Evolutionary conservation across 2,888 invertebrate genomes (phyloP), one percentile per base, ranked within the genome.

Genomic region (Rhingia rostrata): DNA sequence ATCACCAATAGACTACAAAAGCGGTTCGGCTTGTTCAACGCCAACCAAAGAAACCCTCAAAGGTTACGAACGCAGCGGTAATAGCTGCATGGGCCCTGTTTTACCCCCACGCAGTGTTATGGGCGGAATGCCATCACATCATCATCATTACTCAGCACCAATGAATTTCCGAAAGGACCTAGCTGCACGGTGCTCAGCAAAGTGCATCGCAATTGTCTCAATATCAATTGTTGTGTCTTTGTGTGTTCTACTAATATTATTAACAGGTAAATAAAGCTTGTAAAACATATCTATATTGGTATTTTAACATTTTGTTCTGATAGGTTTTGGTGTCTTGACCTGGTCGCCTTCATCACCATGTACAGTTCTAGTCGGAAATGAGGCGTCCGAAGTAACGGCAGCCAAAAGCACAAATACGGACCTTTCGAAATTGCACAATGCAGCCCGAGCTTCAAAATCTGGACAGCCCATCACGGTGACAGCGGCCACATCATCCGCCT

Each of bases 131-230:
- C 93, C 93, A 88, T 94, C 95, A 86, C 94, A 95, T 89, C 94
- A 94, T 87, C 93, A 94, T 87, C 95, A 95, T 92, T 96, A 95
- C 90, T 94, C 95, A 87, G 95, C 95, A 88, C 94, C 96, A 89
- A 96, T 96, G 92, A 97, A 96, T 92, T 96, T 97, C 92, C 95
- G 96, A 90, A 97, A 97, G 93, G 96, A 96, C 88, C 93, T 97
- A 88, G 95, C 96, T 75, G 95, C 96, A 88, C 94, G 94, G 89
- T 98, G 98, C 92, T 96, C 97, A 86, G 98, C 98, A 97, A 96
- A 96, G 92, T 97, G 97, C 92, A 95, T 97, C 88, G 97, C 97
- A 86, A 96, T 98, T 90, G 94, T 96, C 87, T 95, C 97, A 91
- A 95, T 97, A 90, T 94, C 96, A 92, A 93, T 97, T 88, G 95